These are phyloP conservation scores for Poecilia wingei DNA, from an alignment of 2,797 vertebrate genomes.

Conservation along the genomic window DNA sequence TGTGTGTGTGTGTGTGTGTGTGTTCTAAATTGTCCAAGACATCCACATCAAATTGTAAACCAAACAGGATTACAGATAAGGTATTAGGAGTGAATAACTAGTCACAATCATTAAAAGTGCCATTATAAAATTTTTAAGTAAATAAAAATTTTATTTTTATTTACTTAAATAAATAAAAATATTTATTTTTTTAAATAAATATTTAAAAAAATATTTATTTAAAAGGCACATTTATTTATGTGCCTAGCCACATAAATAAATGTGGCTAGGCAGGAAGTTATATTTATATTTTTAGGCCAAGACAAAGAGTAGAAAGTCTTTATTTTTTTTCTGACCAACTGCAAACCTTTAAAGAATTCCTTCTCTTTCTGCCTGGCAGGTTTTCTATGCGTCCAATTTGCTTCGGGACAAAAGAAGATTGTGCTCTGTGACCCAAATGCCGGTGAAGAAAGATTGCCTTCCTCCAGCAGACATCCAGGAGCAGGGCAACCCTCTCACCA, in stretches of 20 bases:
- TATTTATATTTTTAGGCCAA: not conserved
- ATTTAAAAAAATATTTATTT: no score
- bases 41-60: not conserved
- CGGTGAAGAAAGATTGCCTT: conserved; percentile 88
- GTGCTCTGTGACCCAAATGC: conserved; percentile 73
- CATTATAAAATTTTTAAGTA: not conserved
- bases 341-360: not conserved
- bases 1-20: no score
- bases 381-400: conserved; percentile 93
- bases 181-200: no score
- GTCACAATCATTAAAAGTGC: not conserved
- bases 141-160: no score
- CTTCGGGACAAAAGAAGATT: conserved; percentile 87
- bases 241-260: not conserved
- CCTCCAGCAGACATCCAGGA: conserved; percentile 91
- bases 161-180: no score
- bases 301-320: not conserved
- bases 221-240: no score
- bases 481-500: conserved; percentile 90
- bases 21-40: not conserved
- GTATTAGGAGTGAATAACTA: not conserved
- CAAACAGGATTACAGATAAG: not conserved
- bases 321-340: not conserved
- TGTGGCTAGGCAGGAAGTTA: not conserved
- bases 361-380: conserved; percentile 70